Base-by-base conservation (phyloP, 2,888 invertebrate species). In the Rhingia rostrata region DNA sequence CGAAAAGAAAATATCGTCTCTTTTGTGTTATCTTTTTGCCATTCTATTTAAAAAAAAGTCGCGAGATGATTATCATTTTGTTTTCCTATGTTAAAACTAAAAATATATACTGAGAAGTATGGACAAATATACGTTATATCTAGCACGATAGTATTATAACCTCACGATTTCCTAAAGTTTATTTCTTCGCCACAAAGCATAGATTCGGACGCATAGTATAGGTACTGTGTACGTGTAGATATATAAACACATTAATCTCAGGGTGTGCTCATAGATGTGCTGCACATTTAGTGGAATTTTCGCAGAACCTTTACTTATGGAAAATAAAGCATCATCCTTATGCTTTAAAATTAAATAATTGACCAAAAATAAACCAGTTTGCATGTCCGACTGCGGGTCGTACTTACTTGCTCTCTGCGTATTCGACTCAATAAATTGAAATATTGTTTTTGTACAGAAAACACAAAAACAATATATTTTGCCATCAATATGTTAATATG, bases 111-210 rank as follows among this genome's bases (percentile, higher is more conserved):
- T 6, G 63, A 63, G 49, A 63, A 79, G 43, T 73, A 69, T 74
- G 63, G 56, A 72, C 64, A 74, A 69, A 69, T 74, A 69, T 67
- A 22, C 22, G 22, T 22, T 22, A 22, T 47, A 56, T 69, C 67
- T 63, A 74, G 51, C 56, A 51, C n/a, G 61, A 75, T 58, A 75
- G 69, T 81, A 58, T 58, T 64, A 60, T 67, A 74, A 69, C 81
- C 74, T 74, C 81, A 81, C 69, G 74, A 74, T 74, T 74, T 54
- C 12, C 39, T 51, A 51, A 53, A 54, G 7, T 43, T 58, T 67
- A 1, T 22, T 14, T 3, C 7, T 35, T 4, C 45, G 9, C 10
- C 41, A 35, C 4, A 14, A 33, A 51, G 51, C 6, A 39, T 14
- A 49, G 51, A 39, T 64, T 51, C 32, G 32, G 39, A 43, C 6